Percentiles rank a stretch among this genome's conserved stretches.
phyloP scores from a whole-genome alignment of 2,888 invertebrate species.

The Netelia virgata region DNA sequence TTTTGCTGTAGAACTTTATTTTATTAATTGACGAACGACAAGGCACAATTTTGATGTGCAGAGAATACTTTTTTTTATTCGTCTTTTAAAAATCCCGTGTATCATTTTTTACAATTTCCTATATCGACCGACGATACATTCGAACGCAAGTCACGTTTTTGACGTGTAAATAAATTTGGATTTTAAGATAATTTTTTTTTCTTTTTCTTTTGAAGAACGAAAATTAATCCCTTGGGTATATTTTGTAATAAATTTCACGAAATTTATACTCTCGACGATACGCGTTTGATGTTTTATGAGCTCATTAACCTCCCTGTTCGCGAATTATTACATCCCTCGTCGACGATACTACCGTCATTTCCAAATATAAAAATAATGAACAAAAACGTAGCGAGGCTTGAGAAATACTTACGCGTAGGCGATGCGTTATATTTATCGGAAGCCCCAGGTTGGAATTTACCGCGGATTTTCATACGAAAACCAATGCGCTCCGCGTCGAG shows the following conservation, averaged over 20 bases:
- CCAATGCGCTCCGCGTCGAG: background rate
- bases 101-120: background rate
- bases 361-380: background rate
- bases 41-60: background rate
- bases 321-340: background rate
- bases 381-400: background rate
- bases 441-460: background rate
- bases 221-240: background rate
- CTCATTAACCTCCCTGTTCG: background rate
- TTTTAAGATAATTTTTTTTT: too few species aligned
- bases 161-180: too few species aligned
- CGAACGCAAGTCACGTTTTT: too few species aligned
- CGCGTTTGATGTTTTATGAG: background rate
- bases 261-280: background rate
- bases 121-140: too few species aligned
- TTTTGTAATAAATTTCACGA: background rate
- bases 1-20: slow-evolving; percentile 10
- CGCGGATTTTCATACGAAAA: background rate
- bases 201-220: too few species aligned
- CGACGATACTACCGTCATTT: background rate
- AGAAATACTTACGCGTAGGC: background rate
- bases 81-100: background rate
- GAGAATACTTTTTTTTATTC: slow-evolving; percentile 5
- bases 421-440: background rate
- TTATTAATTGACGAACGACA: slow-evolving; percentile 27